Evolutionary conservation across 2,888 invertebrate species (phyloP).

Genomic region (Celastrina argiolus): DNA sequence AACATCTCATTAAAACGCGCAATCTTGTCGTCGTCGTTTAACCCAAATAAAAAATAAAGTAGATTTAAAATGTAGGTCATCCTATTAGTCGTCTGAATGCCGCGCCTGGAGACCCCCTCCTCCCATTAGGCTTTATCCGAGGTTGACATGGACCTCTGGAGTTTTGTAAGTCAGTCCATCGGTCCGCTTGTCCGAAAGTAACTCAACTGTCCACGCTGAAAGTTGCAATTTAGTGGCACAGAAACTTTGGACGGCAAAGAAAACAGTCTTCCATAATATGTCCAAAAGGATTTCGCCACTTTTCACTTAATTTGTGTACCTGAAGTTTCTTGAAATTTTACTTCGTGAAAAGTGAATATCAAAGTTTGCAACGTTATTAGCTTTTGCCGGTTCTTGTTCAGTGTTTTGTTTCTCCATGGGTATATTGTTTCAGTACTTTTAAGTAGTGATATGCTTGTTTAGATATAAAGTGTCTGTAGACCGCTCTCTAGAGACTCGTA

Average conservation of each 20-base stretch:
- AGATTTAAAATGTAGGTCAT: constrained; percentile 7
- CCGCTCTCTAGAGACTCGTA: background rate
- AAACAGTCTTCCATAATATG: background rate
- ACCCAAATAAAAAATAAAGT: constrained; percentile 10
- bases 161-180: background rate
- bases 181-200: background rate
- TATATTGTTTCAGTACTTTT: background rate
- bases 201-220: background rate
- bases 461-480: background rate
- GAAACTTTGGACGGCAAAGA: background rate
- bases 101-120: background rate
- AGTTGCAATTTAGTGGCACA: background rate
- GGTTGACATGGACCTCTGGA: background rate
- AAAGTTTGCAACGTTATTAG: background rate
- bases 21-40: constrained; percentile 3
- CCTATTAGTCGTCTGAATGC: constrained; percentile 5
- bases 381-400: background rate
- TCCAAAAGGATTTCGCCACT: background rate
- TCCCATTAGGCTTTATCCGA: background rate
- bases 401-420: background rate
- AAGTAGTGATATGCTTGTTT: background rate
- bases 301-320: background rate
- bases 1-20: constrained; percentile 3
- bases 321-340: background rate
- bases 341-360: background rate